Percentiles rank a stretch among this genome's conserved stretches.
Conservation (phyloP, 2,888 invertebrate genomes). For the Epsilonema sp. region DNA sequence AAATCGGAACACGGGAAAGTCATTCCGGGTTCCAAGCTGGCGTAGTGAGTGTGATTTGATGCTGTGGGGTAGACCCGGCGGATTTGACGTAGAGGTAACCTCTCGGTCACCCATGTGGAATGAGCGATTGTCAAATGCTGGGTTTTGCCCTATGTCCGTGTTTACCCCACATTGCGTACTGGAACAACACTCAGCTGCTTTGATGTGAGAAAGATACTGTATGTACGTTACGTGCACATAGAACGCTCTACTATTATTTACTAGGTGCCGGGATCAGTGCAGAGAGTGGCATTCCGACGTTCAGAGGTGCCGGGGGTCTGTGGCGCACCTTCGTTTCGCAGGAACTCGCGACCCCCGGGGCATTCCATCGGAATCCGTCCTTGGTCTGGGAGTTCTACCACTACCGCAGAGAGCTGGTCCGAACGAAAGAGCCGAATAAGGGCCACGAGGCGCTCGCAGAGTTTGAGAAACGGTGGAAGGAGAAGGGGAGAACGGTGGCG, state of each 20-base stretch:
- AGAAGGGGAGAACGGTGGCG: conserved; percentile 37
- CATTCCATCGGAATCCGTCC: conserved; percentile 50
- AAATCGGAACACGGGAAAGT: no score
- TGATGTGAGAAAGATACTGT: no score
- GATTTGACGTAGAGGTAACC: no score
- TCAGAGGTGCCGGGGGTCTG: conserved; percentile 56
- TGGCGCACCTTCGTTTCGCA: conserved; percentile 57
- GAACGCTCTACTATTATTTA: not conserved
- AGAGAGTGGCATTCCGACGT: conserved; percentile 68
- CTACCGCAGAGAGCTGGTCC: conserved; percentile 55
- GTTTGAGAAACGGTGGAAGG: conserved; percentile 40
- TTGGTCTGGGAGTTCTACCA: conserved; percentile 80
- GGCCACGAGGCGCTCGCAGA: conserved; percentile 50
- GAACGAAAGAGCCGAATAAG: conserved; percentile 42
- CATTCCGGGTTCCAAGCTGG: no score
- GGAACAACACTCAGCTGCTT: no score
- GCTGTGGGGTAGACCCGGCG: no score
- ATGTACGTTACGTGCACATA: not conserved
- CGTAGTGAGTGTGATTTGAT: no score
- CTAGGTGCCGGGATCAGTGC: conserved; percentile 52
- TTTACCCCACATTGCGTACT: no score
- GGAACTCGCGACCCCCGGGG: conserved; percentile 42
- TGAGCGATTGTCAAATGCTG: no score
- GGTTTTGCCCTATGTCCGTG: no score
- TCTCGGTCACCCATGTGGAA: no score